Conservation (phyloP, 2,797 vertebrate genomes). For the Clarias fuscus region DNA sequence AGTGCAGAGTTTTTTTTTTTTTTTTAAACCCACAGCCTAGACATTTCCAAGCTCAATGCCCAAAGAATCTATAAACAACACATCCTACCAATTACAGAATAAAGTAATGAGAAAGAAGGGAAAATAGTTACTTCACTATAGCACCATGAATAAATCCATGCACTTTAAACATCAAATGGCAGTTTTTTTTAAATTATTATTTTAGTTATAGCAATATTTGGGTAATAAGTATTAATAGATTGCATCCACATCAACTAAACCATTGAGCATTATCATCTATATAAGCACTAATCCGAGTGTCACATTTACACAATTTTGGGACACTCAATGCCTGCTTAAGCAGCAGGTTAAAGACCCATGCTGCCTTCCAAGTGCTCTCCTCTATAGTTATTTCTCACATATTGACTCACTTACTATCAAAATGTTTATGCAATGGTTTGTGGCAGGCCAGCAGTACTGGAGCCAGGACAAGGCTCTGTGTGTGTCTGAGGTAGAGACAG, state of each 20-base stretch:
- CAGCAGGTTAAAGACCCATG: background rate
- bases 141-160: background rate
- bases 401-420: conserved; percentile 29
- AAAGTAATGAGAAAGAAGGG: background rate
- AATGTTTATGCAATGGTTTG: conserved; percentile 25
- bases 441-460: conserved; percentile 9
- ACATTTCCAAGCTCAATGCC: background rate
- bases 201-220: background rate
- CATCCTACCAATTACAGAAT: background rate
- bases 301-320: background rate
- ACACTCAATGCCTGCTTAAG: background rate
- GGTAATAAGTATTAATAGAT: background rate
- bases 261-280: background rate
- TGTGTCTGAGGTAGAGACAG: conserved; percentile 34
- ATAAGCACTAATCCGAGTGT: background rate
- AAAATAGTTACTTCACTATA: background rate
- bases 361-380: background rate
- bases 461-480: conserved; percentile 20
- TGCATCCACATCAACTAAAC: background rate
- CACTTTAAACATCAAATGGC: background rate
- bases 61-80: conserved; percentile 24
- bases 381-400: conserved; percentile 18
- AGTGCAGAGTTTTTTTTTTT: background rate
- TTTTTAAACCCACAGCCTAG: background rate
- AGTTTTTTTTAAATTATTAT: background rate